These are phyloP conservation scores for Ispidina lecontei DNA, from an alignment of 2,797 vertebrate genomes.

Conservation along the genomic window DNA sequence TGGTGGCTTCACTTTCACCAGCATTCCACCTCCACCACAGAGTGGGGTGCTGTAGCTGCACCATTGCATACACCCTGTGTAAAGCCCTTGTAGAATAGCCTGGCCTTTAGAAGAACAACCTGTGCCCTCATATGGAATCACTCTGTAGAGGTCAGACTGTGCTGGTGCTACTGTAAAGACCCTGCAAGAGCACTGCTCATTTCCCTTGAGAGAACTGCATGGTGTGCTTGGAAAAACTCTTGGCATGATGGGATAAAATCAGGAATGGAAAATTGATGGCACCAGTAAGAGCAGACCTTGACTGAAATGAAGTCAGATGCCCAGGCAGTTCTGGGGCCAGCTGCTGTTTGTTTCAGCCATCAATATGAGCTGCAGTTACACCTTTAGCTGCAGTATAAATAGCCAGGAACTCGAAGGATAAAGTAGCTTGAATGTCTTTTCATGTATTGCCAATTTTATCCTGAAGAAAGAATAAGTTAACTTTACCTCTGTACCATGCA, in stretches of 20 bases:
- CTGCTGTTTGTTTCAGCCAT: slow-evolving; percentile 28
- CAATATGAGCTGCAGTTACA: background rate
- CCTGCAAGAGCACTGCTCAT: fast-evolving
- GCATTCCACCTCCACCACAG: background rate
- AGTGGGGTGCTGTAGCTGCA: background rate
- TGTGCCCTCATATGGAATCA: background rate
- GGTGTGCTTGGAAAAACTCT: background rate
- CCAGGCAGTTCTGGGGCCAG: background rate
- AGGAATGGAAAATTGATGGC: background rate
- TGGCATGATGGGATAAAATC: background rate
- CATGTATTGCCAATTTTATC: background rate
- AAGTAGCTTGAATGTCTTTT: background rate
- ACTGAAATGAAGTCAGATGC: background rate
- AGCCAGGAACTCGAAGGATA: background rate
- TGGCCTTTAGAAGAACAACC: background rate
- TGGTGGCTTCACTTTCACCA: background rate
- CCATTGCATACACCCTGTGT: background rate
- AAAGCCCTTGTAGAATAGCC: background rate
- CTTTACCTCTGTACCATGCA: background rate
- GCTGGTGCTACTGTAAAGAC: background rate
- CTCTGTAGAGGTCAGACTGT: background rate
- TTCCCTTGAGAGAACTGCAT: background rate
- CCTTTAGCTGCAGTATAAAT: slow-evolving; percentile 2
- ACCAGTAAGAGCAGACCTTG: background rate
- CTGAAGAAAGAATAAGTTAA: background rate